phyloP scores from a whole-genome alignment of 2,797 vertebrate genomes.

The Pempheris klunzingeri region DNA sequence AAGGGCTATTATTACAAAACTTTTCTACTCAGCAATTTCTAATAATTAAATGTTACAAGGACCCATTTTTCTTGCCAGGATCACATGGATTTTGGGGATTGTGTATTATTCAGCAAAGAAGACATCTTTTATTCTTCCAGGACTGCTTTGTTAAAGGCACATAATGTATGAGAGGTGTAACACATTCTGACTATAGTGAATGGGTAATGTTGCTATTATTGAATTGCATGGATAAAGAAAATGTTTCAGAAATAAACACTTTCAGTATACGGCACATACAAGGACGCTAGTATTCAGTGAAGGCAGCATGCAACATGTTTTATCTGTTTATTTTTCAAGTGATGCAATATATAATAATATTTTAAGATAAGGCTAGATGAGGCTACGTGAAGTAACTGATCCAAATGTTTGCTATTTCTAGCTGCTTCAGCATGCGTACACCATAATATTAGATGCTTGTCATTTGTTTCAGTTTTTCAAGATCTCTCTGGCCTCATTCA shows the following conservation, averaged over 20 bases:
- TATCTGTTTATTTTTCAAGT: constrained; percentile 22
- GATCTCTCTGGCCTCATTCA: not conserved
- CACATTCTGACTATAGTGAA: constrained; percentile 9
- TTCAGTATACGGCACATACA: not conserved
- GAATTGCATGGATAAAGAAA: not conserved
- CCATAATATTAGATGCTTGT: not conserved
- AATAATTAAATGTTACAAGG: constrained; percentile 75
- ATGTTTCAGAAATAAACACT: not conserved
- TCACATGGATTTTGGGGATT: constrained; percentile 43
- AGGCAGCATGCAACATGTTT: not conserved
- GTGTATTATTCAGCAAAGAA: constrained; percentile 53
- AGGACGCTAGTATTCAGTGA: not conserved
- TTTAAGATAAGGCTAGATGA: no score
- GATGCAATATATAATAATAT: no score
- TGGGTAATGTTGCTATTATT: not conserved
- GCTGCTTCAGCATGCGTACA: not conserved
- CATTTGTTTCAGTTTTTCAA: not conserved
- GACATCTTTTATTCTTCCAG: constrained; percentile 34
- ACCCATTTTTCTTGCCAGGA: constrained; percentile 62
- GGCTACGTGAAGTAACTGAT: not conserved
- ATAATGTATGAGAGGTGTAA: constrained; percentile 20
- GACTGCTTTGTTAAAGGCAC: constrained; percentile 31
- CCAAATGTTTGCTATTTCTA: not conserved
- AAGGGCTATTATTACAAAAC: constrained; percentile 74
- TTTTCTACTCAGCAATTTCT: constrained; percentile 75